These are phyloP conservation scores for Dasyornis broadbenti DNA, from an alignment of 2,113 vertebrate genomes.

Conservation along the genomic window DNA sequence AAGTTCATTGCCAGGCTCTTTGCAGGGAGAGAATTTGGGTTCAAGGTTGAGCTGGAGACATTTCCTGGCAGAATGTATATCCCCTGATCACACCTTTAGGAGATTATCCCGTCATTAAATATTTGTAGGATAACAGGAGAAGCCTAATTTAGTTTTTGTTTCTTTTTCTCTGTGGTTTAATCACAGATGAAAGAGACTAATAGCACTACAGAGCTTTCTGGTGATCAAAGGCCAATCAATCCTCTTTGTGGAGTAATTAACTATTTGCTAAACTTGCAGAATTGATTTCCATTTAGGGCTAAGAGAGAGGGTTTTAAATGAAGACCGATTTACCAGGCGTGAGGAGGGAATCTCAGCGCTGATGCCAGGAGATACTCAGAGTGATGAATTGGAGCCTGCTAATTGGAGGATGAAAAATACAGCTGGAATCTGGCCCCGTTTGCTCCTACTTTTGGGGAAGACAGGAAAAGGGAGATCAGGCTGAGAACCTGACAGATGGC, in stretches of 20 bases:
- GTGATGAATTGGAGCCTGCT: constrained; percentile 80
- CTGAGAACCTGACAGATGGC: constrained; percentile 49
- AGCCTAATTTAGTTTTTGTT: constrained; percentile 88
- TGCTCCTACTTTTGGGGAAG: constrained; percentile 60
- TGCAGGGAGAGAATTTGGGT: constrained; percentile 63
- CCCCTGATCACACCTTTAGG: constrained; percentile 76
- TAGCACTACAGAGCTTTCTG: constrained; percentile 81
- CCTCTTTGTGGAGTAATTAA: constrained; percentile 89
- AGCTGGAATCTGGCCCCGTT: constrained; percentile 71
- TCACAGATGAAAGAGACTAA: constrained; percentile 88
- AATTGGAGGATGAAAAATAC: constrained; percentile 78
- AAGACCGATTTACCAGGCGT: constrained; percentile 81
- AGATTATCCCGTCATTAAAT: constrained; percentile 85
- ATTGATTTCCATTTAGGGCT: constrained; percentile 91
- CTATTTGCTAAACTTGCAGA: constrained; percentile 91
- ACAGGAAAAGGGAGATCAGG: constrained; percentile 49
- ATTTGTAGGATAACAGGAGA: constrained; percentile 84
- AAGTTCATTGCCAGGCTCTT: constrained; percentile 61
- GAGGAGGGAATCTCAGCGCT: constrained; percentile 76
- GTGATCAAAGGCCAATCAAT: constrained; percentile 85
- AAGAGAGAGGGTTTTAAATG: constrained; percentile 86
- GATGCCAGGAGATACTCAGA: constrained; percentile 80
- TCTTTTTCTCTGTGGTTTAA: constrained; percentile 84
- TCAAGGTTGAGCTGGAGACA: constrained; percentile 68
- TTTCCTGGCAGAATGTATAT: constrained; percentile 63